Base-by-base conservation (phyloP, 2,888 invertebrate genomes). In the Myopa testacea region DNA sequence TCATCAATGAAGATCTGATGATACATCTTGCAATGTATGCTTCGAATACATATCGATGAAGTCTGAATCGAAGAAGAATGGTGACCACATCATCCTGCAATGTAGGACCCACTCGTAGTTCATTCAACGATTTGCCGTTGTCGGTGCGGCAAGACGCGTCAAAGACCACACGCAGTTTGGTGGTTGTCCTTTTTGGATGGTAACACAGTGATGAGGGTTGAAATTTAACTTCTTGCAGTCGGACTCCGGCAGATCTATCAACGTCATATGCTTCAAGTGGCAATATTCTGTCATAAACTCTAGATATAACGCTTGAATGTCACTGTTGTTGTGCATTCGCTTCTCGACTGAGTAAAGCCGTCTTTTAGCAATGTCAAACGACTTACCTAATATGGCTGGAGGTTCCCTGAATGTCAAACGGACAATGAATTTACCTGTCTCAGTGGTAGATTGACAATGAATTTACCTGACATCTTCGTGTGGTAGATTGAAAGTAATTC, bases 231-330 rank as follows among this genome's bases (percentile, higher is more conserved):
- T 14, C 14, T 52, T 3, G 52, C 14, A 52, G 1, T 52, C 52
- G 14, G 52, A 52, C 14, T 52, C 52, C 62, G 34, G 76, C 52
- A 19, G n/a, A n/a, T 62, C 68, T 14, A 75, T 68, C 4, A 55
- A 10, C 14, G 52, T 45, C 77, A 80, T 78, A 37, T 80, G 77
- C 3, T 71, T 79, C 50, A 80, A 60, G 62, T 71, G 8, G 50
- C 75, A 52, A 72, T 80, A 80, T 58, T 80, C 78, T 4, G 68
- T 34, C 76, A 80, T 79, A 62, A 80, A 80, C 5, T 72, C n/a
- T 3, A 70, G 34, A 58, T 80, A 80, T n/a, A 75, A 37, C 1
- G 68, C 4, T 37, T 68, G 16, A 37, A 62, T 40, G 40, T 77
- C 75, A 16, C 4, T 6, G 58, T 75, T 60, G 19, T 37, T 7